Evolutionary conservation across 2,797 vertebrate species (phyloP).

Genomic region (Galagoides demidoff): DNA sequence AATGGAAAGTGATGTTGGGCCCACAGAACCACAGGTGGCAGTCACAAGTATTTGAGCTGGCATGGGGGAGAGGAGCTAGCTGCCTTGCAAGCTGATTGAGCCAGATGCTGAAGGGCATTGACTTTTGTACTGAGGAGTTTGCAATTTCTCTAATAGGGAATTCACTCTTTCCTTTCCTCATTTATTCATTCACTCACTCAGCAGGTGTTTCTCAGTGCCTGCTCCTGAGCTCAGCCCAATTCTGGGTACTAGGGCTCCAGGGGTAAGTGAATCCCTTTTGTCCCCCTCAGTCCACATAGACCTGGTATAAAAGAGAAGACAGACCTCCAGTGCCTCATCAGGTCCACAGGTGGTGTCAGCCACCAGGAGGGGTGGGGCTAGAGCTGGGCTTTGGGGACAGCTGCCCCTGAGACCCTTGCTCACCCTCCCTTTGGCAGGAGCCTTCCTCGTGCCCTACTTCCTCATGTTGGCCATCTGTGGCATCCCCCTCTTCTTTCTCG

Average conservation of each 20-base stretch:
- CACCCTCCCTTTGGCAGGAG: conserved; percentile 79
- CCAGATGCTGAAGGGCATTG: background rate
- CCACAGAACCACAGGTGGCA: background rate
- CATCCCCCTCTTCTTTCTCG: conserved; percentile 91
- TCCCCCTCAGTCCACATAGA: background rate
- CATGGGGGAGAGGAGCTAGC: rapidly evolving
- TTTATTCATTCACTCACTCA: background rate
- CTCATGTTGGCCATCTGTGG: conserved; percentile 90
- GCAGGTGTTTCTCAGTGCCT: background rate
- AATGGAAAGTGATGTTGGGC: background rate
- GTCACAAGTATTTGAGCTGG: background rate
- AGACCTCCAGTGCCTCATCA: background rate
- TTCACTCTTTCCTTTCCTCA: background rate
- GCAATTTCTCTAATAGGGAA: background rate
- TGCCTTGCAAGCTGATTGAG: background rate
- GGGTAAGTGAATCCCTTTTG: background rate
- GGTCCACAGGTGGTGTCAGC: background rate
- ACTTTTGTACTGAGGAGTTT: background rate
- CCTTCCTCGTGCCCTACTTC: conserved; percentile 91
- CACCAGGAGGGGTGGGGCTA: rapidly evolving
- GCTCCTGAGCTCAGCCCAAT: background rate
- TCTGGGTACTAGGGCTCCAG: background rate
- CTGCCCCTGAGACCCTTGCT: too few relatives aligned
- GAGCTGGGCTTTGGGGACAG: background rate
- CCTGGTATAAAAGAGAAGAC: background rate